These are phyloP conservation scores for Epinephelus coioides DNA, from an alignment of 2,797 vertebrate genomes.

Conservation along the genomic window DNA sequence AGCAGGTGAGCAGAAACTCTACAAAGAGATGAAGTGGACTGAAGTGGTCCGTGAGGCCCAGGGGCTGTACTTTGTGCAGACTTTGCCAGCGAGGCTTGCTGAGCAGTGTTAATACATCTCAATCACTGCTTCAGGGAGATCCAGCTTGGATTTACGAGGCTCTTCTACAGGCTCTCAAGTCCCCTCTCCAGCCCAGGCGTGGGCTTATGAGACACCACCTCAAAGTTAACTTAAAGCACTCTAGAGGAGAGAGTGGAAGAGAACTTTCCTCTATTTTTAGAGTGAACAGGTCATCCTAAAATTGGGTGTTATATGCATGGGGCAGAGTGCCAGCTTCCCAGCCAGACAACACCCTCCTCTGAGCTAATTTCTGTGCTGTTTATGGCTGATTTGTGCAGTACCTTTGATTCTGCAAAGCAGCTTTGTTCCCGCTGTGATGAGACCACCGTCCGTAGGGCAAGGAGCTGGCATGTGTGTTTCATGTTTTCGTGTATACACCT, in stretches of 20 bases:
- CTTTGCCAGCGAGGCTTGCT: conserved; percentile 61
- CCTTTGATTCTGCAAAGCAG: conserved; percentile 28
- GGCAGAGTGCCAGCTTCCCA: not conserved
- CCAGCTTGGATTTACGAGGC: conserved; percentile 68
- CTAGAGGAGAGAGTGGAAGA: conserved; percentile 19
- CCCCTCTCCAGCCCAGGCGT: conserved; percentile 42
- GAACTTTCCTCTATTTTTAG: conserved; percentile 35
- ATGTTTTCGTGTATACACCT: conserved; percentile 9
- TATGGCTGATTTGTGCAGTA: conserved; percentile 1
- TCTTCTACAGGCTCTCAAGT: conserved; percentile 58
- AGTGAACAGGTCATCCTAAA: conserved; percentile 9
- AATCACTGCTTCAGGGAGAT: conserved; percentile 67
- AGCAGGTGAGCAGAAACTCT: conserved; percentile 51
- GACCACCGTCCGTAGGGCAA: conserved; percentile 30
- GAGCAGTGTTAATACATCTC: conserved; percentile 68
- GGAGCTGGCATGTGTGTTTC: not conserved
- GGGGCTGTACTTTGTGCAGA: conserved; percentile 41
- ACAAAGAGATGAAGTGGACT: conserved; percentile 40
- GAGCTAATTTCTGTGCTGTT: conserved; percentile 16
- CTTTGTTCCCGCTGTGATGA: conserved; percentile 35
- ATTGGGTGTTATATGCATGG: not conserved
- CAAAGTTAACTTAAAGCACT: conserved; percentile 36
- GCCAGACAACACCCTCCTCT: conserved; percentile 10
- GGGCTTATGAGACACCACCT: conserved; percentile 56
- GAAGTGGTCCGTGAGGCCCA: conserved; percentile 47